These are phyloP conservation scores for Haemorhous mexicanus DNA, from an alignment of 2,113 vertebrate genomes.

Conservation along the genomic window DNA sequence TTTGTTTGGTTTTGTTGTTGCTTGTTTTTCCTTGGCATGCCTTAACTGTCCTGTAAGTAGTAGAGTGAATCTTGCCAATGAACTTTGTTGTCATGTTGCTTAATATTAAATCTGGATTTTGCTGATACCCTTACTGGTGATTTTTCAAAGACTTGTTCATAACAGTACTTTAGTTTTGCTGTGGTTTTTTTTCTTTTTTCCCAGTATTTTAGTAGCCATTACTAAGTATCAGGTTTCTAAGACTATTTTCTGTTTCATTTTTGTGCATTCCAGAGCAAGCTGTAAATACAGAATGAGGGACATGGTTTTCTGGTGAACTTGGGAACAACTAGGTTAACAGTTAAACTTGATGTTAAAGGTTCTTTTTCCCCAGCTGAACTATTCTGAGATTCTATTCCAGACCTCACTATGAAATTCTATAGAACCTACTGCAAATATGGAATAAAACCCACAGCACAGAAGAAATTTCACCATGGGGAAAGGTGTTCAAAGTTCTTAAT, in stretches of 20 bases:
- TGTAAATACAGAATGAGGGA: neutral
- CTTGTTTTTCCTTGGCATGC: neutral
- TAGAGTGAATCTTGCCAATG: accelerated
- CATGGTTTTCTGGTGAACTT: neutral
- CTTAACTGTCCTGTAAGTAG: neutral
- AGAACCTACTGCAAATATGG: accelerated
- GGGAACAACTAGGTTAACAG: neutral
- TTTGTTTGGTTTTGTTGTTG: neutral
- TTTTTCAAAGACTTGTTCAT: neutral
- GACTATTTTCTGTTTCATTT: neutral
- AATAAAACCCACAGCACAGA: neutral
- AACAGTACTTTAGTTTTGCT: neutral
- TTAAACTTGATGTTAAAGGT: neutral
- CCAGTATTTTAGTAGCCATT: neutral
- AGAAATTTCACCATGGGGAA: accelerated
- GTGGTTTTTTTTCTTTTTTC: neutral
- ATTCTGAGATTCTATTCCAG: neutral
- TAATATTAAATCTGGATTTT: neutral
- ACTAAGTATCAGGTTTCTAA: neutral
- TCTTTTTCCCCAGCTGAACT: neutral
- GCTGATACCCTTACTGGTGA: neutral
- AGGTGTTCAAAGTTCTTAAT: accelerated
- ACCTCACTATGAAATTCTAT: accelerated
- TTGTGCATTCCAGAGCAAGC: neutral
- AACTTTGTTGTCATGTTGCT: neutral